Percentiles rank a stretch among this genome's conserved stretches.
Evolutionary conservation across 2,797 vertebrate genomes (phyloP).

Genomic region (Pterois miles): DNA sequence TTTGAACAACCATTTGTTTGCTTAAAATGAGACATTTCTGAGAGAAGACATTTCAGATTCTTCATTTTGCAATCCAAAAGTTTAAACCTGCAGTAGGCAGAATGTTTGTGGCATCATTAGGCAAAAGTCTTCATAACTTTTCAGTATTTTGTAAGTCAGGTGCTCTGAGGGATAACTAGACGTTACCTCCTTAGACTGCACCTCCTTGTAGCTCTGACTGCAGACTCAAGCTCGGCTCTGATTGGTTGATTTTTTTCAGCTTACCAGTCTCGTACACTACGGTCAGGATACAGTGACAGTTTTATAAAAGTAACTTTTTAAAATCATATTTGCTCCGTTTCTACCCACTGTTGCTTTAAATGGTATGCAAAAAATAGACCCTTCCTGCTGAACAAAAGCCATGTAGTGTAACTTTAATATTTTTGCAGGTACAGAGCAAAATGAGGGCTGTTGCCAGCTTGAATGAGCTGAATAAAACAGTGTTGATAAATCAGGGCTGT

Average conservation of each 20-base stretch:
- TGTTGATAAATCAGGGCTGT: background rate
- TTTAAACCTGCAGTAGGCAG: background rate
- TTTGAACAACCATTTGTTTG: background rate
- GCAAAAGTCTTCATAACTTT: too few species aligned
- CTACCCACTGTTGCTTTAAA: too few species aligned
- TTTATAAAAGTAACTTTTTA: too few species aligned
- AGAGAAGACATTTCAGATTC: background rate
- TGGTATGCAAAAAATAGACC: background rate
- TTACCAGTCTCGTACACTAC: too few species aligned
- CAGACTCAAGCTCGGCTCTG: accelerated
- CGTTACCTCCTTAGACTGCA: too few species aligned
- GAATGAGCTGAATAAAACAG: background rate
- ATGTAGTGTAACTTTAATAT: background rate
- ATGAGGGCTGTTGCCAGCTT: background rate
- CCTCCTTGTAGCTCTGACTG: too few species aligned
- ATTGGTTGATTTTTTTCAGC: too few species aligned
- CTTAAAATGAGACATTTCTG: background rate
- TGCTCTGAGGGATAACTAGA: too few species aligned
- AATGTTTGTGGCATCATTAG: too few species aligned
- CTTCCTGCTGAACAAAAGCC: background rate
- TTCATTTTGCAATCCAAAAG: background rate
- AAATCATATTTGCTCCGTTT: too few species aligned
- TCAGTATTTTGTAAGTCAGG: too few species aligned
- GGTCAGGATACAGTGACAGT: too few species aligned
- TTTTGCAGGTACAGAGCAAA: background rate